Evolutionary conservation across 2,113 vertebrate species (phyloP), one percentile per base, ranked within the genome.

Genomic region (Brienomyrus longianalis): DNA sequence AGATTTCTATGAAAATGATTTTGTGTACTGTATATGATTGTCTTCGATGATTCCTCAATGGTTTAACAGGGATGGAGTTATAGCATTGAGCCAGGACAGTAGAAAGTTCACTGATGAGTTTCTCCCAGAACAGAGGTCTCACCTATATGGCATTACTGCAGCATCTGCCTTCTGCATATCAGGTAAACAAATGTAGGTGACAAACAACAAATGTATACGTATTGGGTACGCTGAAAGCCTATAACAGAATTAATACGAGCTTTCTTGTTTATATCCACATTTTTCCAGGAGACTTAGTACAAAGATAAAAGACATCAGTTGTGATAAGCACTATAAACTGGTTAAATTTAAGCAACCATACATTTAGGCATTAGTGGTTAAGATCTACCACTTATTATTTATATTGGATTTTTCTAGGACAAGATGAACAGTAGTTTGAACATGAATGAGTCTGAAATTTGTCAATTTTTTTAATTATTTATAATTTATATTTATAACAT

Each of bases 71-170:
- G 98, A 99, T 2, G 98, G 98, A 0, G 96, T 99, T 84, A 97
- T 99, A 88, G 95, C 96, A 11, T 89, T 99, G 23, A 95, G 95
- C 87, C 98, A 96, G 93, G 96, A 97, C 85, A 96, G 92, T 0
- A 97, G 96, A 39, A 94, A 97, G 91, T 95, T 98, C 50, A 97
- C 94, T 0, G 98, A 99, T 0, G 98, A 99, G 90, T 99, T 97
- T 91, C 96, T 99, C 23, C 98, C 98, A 0, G 97, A 99, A 87
- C 98, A 99, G 93, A 94, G 98, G 48, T 98, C 98, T 2, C 98
- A 99, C 62, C 97, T 99, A 91, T 99, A 99, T 0, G 98, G 98
- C 90, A 97, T 99, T 91, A 97, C 98, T 62, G 96, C 96, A 0
- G 97, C 98, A 84, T 96, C 97, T 47, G 96, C 96, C 86, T 96